These are phyloP conservation scores for Anseranas semipalmata DNA, from an alignment of 2,113 vertebrate genomes.

Conservation along the genomic window DNA sequence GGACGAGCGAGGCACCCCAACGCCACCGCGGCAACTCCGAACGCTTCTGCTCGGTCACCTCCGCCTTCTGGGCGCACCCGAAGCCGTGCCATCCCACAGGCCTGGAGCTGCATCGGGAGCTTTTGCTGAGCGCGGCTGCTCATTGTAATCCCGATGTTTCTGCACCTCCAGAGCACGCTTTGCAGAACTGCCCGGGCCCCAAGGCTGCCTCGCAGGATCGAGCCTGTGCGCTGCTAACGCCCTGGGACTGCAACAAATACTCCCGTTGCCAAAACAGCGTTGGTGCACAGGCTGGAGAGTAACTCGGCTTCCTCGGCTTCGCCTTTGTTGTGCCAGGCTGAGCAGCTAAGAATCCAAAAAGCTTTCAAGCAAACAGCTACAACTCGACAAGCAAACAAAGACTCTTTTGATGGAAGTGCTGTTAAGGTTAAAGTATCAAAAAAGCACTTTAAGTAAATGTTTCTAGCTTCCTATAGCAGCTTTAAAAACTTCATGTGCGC, in stretches of 20 bases:
- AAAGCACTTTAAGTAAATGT: background rate
- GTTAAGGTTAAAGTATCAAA: background rate
- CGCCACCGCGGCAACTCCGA: background rate
- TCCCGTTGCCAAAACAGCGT: background rate
- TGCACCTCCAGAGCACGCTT: accelerated
- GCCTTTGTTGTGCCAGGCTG: background rate
- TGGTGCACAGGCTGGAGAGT: background rate
- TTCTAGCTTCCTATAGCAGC: background rate
- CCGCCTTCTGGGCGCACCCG: background rate
- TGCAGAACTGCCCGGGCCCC: background rate
- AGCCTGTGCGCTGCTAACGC: accelerated
- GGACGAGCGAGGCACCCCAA: background rate
- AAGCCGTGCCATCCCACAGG: background rate
- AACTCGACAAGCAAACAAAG: background rate
- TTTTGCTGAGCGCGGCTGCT: background rate
- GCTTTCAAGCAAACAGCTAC: background rate
- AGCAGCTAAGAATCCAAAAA: background rate
- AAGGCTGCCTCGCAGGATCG: accelerated
- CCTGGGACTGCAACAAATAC: background rate
- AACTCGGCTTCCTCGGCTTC: background rate
- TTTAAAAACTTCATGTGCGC: background rate
- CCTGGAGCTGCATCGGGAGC: background rate
- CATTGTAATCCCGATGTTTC: accelerated
- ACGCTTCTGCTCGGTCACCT: background rate
- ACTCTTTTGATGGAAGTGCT: background rate